phyloP scores from a whole-genome alignment of 2,797 vertebrate species.

The Macropus fuliginosus region DNA sequence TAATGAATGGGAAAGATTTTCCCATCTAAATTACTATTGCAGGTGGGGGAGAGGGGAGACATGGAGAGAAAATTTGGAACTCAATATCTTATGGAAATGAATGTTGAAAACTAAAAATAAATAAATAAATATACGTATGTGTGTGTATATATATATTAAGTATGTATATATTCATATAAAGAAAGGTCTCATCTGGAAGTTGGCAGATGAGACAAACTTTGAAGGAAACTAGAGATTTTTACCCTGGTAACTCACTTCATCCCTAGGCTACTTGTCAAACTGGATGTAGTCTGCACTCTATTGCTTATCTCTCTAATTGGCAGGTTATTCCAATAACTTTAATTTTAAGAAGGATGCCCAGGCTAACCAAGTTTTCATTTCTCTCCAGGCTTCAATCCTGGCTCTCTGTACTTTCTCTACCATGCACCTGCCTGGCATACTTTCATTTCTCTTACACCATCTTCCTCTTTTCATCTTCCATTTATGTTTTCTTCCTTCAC shows the following conservation, averaged over 20 bases:
- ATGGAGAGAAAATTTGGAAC: no score
- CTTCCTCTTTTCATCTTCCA: background rate
- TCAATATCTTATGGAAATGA: no score
- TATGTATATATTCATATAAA: background rate
- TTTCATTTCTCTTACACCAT: background rate
- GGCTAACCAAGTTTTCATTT: background rate
- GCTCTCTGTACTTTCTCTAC: background rate
- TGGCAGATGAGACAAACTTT: background rate
- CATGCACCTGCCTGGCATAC: background rate
- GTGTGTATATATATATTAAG: no score
- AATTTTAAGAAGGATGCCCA: background rate
- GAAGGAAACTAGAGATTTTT: background rate
- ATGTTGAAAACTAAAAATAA: no score
- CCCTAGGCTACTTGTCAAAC: background rate
- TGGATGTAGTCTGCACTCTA: rapidly evolving
- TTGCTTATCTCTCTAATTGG: background rate
- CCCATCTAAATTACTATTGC: no score
- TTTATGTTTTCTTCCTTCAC: background rate
- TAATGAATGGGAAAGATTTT: no score
- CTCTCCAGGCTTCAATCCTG: background rate
- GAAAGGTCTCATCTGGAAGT: background rate
- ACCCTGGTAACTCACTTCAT: background rate
- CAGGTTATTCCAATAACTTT: background rate
- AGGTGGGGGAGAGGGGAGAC: no score
- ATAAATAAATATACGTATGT: no score